These are phyloP conservation scores for Pocillopora verrucosa DNA, from an alignment of 64 coral and sea anemone genomes.

Conservation along the genomic window DNA sequence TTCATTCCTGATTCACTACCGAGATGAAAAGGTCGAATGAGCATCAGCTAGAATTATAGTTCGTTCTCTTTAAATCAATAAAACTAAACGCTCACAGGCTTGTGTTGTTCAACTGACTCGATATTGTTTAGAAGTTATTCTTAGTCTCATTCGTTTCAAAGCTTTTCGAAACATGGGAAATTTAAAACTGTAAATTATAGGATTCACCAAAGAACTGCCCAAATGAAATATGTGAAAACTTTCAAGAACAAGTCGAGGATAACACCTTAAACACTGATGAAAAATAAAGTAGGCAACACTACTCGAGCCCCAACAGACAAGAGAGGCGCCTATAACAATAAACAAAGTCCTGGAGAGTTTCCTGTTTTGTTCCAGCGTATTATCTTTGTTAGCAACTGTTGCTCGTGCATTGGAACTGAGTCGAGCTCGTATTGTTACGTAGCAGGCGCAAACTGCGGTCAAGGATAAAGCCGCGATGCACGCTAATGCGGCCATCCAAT, in stretches of 20 bases:
- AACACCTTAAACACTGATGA: too few species aligned
- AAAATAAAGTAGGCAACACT: background rate
- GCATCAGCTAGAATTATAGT: too few species aligned
- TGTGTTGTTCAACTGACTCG: background rate
- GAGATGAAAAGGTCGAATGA: too few species aligned
- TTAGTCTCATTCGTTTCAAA: background rate
- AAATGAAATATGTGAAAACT: background rate
- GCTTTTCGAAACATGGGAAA: background rate
- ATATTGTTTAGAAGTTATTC: background rate
- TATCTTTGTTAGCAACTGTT: background rate
- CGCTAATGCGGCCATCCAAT: background rate
- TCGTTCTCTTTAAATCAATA: too few species aligned
- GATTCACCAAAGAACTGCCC: background rate
- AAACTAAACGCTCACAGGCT: too few species aligned
- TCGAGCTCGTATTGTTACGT: background rate
- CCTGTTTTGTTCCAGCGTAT: background rate
- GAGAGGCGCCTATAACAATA: background rate
- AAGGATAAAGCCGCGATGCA: background rate
- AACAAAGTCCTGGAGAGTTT: background rate
- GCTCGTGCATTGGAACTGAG: background rate
- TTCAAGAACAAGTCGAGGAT: background rate
- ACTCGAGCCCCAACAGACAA: background rate
- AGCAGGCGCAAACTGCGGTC: background rate
- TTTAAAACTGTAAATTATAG: slow-evolving; percentile 1
- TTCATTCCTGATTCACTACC: too few species aligned